phyloP scores from a whole-genome alignment of 2,113 vertebrate genomes.

The Pachyramphus minor region DNA sequence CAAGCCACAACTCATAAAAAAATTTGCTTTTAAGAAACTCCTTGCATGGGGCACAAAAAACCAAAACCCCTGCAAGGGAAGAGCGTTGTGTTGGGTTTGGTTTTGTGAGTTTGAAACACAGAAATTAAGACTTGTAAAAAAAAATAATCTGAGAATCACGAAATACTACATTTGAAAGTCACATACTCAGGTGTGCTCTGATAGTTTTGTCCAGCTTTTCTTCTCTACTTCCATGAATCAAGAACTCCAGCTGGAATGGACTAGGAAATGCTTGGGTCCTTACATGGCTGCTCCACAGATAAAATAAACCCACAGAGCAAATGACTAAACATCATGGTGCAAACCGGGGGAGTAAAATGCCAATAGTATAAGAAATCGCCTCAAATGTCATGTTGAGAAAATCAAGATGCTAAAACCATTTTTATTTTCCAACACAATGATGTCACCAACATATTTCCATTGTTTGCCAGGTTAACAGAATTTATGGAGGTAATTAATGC shows the following conservation, averaged over 20 bases:
- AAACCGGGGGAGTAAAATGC: neutral
- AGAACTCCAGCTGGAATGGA: neutral
- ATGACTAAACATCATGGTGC: neutral
- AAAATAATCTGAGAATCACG: neutral
- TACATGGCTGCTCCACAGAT: neutral
- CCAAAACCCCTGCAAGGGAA: neutral
- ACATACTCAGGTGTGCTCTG: neutral
- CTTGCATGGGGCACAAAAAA: neutral
- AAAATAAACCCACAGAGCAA: constrained; percentile 33
- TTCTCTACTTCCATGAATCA: neutral
- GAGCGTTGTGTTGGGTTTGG: neutral
- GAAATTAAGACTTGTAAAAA: neutral
- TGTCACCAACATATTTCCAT: constrained; percentile 77
- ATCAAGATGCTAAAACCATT: constrained; percentile 63
- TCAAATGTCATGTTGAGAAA: constrained; percentile 53
- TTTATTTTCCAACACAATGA: constrained; percentile 71
- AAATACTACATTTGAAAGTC: neutral
- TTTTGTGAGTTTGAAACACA: neutral
- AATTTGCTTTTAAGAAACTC: neutral
- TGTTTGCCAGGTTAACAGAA: constrained; percentile 78
- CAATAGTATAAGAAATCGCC: neutral
- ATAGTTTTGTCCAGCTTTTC: neutral
- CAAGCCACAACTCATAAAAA: neutral
- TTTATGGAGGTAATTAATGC: constrained; percentile 80
- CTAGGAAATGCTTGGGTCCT: neutral